Evolutionary conservation across 92 coral and sea anemone species (phyloP).

Genomic region (Montipora capitata): DNA sequence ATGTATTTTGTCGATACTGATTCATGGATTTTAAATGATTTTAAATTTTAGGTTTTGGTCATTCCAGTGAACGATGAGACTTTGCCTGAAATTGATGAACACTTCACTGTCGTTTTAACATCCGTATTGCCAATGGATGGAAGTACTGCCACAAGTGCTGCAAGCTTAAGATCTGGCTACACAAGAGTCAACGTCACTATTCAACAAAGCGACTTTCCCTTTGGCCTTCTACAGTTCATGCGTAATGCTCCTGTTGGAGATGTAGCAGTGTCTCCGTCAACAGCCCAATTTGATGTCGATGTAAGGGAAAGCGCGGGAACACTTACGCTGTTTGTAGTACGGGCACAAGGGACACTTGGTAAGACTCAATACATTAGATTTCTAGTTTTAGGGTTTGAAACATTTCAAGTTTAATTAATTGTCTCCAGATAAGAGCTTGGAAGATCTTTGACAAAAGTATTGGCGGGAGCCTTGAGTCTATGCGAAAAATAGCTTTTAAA

Average conservation of each 20-base stretch:
- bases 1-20: too few species aligned
- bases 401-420: too few species aligned
- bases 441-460: too few species aligned
- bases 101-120: slow-evolving; percentile 78
- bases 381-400: not conserved
- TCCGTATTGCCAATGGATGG: slow-evolving; percentile 87
- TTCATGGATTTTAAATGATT: not conserved
- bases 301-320: slow-evolving; percentile 86
- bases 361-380: not conserved
- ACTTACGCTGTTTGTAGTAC: slow-evolving; percentile 74
- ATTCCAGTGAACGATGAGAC: slow-evolving; percentile 80
- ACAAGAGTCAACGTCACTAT: slow-evolving; percentile 91
- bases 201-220: slow-evolving; percentile 83
- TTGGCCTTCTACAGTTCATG: slow-evolving; percentile 95
- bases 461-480: too few species aligned
- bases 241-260: slow-evolving; percentile 67
- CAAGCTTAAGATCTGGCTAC: slow-evolving; percentile 81
- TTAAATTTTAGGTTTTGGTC: slow-evolving; percentile 41
- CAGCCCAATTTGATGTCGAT: slow-evolving; percentile 64
- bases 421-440: too few species aligned
- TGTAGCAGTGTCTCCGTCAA: slow-evolving; percentile 72
- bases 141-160: slow-evolving; percentile 95
- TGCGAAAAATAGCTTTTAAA: too few species aligned
- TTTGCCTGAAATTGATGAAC: slow-evolving; percentile 86
- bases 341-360: slow-evolving; percentile 95